Evolutionary conservation across 2,888 invertebrate genomes (phyloP).

Genomic region (Lissonota sp.): DNA sequence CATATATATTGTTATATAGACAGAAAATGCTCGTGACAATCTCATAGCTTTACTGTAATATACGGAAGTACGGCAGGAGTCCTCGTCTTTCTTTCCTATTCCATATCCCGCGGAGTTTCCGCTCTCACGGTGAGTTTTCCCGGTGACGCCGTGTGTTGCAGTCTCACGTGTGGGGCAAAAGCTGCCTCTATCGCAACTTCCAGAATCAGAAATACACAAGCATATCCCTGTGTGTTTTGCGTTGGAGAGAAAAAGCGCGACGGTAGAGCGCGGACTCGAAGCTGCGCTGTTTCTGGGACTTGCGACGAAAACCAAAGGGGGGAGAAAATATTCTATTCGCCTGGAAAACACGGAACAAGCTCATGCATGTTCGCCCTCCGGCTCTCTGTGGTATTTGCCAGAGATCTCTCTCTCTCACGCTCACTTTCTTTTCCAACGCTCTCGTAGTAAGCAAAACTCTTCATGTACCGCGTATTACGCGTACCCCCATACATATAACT

Average conservation of each 20-base stretch:
- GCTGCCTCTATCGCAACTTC: conserved; percentile 46
- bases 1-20: conserved; percentile 38
- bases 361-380: conserved; percentile 15
- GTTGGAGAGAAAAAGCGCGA: conserved; percentile 43
- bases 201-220: conserved; percentile 56
- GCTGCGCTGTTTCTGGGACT: conserved; percentile 67
- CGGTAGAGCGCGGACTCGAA: neutral
- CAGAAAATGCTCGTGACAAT: conserved; percentile 39
- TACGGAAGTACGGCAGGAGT: conserved; percentile 43
- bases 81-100: conserved; percentile 53
- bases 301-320: conserved; percentile 66
- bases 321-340: conserved; percentile 74
- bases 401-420: conserved; percentile 8
- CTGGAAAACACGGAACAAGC: conserved; percentile 67
- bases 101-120: conserved; percentile 67
- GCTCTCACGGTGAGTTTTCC: conserved; percentile 12
- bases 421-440: conserved; percentile 14
- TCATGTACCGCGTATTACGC: conserved; percentile 37
- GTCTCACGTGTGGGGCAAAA: conserved; percentile 47
- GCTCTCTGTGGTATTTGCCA: conserved; percentile 38
- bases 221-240: conserved; percentile 26
- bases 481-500: conserved; percentile 25
- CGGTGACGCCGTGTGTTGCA: conserved; percentile 21
- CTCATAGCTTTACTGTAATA: conserved; percentile 49
- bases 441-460: conserved; percentile 47